phyloP scores from a whole-genome alignment of 2,113 vertebrate genomes.

The Alligator mississippiensis region DNA sequence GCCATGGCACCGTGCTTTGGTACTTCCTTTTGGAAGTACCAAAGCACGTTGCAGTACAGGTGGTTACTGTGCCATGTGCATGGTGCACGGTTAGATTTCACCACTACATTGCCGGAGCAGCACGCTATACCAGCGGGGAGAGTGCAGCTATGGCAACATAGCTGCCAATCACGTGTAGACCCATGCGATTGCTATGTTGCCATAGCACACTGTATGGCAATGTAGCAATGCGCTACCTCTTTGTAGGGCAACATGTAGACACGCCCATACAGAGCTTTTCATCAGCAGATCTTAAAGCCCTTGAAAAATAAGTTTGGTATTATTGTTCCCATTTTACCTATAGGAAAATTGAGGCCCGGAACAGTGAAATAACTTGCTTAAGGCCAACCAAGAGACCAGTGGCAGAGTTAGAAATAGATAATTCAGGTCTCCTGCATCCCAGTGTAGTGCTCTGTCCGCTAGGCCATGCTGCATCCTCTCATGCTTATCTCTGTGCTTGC shows the following conservation, averaged over 20 bases:
- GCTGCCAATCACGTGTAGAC: too few species aligned
- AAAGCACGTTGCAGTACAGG: too few species aligned
- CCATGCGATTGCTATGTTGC: too few species aligned
- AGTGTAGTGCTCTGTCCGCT: accelerated
- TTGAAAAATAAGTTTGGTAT: not conserved
- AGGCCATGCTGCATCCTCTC: accelerated
- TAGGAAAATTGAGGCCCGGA: not conserved
- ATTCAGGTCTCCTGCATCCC: accelerated
- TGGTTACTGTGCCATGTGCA: too few species aligned
- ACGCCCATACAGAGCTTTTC: not conserved
- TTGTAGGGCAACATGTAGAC: not conserved
- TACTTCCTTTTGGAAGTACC: too few species aligned
- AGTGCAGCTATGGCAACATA: too few species aligned
- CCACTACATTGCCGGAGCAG: too few species aligned
- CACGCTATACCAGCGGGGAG: too few species aligned
- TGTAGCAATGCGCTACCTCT: too few species aligned
- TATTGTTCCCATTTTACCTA: not conserved
- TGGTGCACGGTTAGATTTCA: too few species aligned
- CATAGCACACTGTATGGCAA: too few species aligned
- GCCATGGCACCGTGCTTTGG: too few species aligned
- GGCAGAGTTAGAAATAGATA: not conserved
- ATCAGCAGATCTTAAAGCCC: not conserved
- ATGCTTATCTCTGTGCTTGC: not conserved
- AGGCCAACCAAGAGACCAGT: not conserved
- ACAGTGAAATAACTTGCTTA: accelerated